Evolutionary conservation across 2,113 vertebrate genomes (phyloP).

Genomic region (Isichthys henryi): DNA sequence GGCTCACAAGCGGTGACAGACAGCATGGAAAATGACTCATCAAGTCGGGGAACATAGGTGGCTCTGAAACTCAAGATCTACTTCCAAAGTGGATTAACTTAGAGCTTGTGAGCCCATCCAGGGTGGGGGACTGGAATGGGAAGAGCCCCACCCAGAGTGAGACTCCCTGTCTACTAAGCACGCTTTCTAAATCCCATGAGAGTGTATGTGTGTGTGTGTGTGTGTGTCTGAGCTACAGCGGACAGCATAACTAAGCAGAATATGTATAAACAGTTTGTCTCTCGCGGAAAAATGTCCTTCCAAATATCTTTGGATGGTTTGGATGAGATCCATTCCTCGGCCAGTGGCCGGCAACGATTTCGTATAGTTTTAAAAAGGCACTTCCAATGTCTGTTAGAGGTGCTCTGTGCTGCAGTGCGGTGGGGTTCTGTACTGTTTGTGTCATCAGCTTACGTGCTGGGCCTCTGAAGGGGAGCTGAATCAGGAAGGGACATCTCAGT

Average conservation of each 20-base stretch:
- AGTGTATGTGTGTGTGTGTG: background rate
- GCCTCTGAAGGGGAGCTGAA: background rate
- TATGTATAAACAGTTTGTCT: constrained; percentile 21
- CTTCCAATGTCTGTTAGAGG: background rate
- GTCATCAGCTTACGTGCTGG: background rate
- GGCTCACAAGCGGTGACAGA: background rate
- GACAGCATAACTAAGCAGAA: background rate
- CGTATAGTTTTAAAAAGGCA: background rate
- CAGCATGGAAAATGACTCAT: background rate
- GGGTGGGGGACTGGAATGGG: background rate
- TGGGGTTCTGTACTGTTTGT: background rate
- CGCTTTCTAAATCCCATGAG: background rate
- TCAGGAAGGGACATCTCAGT: background rate
- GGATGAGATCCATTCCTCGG: background rate
- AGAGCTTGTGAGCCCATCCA: background rate
- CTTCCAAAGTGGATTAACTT: background rate
- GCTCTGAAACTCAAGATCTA: background rate
- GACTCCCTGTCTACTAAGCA: background rate
- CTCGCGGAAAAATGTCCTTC: background rate
- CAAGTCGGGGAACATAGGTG: background rate
- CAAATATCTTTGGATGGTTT: background rate
- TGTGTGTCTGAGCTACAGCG: background rate
- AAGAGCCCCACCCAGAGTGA: background rate
- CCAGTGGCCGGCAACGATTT: background rate
- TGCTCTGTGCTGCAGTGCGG: background rate